Percentiles rank a stretch among this genome's conserved stretches.
Evolutionary conservation across 2,888 invertebrate genomes (phyloP).

Genomic region (Eurytoma adleriae): DNA sequence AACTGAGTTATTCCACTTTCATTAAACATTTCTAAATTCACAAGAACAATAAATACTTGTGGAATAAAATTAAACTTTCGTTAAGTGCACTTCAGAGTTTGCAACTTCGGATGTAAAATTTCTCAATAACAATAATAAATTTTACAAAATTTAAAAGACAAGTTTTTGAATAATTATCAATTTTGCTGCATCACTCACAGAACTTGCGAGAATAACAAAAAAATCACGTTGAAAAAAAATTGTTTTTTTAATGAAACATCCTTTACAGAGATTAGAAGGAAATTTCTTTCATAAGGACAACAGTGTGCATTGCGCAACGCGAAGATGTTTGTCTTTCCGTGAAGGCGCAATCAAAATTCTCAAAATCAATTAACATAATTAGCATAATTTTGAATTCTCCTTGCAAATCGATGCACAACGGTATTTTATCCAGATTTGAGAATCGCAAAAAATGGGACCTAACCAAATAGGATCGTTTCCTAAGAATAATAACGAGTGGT

Average conservation of each 20-base stretch:
- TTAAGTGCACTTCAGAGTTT: too few relatives aligned
- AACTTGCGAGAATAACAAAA: too few relatives aligned
- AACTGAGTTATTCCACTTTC: too few relatives aligned
- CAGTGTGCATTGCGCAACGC: slow-evolving; percentile 7
- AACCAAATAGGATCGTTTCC: neutral
- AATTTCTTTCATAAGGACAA: neutral
- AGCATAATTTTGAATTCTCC: slow-evolving; percentile 24
- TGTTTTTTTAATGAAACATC: neutral
- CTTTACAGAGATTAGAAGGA: neutral
- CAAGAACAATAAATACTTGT: too few relatives aligned
- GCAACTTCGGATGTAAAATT: too few relatives aligned
- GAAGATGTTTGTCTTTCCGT: slow-evolving; percentile 4
- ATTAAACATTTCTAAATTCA: too few relatives aligned
- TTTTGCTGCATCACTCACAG: too few relatives aligned
- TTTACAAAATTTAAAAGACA: too few relatives aligned
- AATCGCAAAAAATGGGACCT: neutral
- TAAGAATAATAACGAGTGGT: neutral
- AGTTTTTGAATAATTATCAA: too few relatives aligned
- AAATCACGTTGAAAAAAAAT: neutral
- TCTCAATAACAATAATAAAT: too few relatives aligned
- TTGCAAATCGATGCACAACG: slow-evolving; percentile 11
- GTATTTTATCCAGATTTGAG: slow-evolving; percentile 3
- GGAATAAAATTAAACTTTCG: too few relatives aligned
- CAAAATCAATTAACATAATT: slow-evolving; percentile 40
- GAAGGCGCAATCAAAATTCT: neutral